Conservation (phyloP, 2,888 invertebrate genomes). For the Imbricaverruca yamaguchii region DNA sequence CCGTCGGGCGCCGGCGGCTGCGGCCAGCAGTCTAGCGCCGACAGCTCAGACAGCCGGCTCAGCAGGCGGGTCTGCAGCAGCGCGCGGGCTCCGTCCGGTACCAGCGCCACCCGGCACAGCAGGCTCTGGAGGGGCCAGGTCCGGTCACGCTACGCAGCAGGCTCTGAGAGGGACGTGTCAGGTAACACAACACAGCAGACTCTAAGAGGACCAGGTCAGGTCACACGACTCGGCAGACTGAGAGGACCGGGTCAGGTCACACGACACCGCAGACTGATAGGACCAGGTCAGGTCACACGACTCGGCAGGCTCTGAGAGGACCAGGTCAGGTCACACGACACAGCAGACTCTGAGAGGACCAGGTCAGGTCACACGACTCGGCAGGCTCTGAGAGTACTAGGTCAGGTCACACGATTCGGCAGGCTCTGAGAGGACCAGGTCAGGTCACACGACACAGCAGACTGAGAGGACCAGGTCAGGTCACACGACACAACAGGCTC, state of each 20-base stretch:
- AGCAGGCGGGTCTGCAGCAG: constrained; percentile 44
- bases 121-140: constrained; percentile 46
- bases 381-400: no score
- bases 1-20: constrained; percentile 22
- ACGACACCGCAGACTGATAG: no score
- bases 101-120: constrained; percentile 60
- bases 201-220: constrained; percentile 37
- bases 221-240: constrained; percentile 54
- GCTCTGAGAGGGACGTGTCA: constrained; percentile 27
- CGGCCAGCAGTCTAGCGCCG: constrained; percentile 41
- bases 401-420: no score
- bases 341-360: no score
- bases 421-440: background rate
- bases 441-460: constrained; percentile 10
- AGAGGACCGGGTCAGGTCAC: constrained; percentile 26
- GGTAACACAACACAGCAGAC: constrained; percentile 30
- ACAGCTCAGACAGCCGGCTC: constrained; percentile 57
- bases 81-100: constrained; percentile 52
- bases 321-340: constrained; percentile 24
- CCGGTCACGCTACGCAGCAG: constrained; percentile 28
- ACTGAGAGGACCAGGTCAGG: no score
- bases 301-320: constrained; percentile 27
- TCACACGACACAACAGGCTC: no score
- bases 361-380: no score
- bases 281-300: no score